Evolutionary conservation across 2,113 vertebrate genomes (phyloP).

Genomic region (Pheucticus melanocephalus): DNA sequence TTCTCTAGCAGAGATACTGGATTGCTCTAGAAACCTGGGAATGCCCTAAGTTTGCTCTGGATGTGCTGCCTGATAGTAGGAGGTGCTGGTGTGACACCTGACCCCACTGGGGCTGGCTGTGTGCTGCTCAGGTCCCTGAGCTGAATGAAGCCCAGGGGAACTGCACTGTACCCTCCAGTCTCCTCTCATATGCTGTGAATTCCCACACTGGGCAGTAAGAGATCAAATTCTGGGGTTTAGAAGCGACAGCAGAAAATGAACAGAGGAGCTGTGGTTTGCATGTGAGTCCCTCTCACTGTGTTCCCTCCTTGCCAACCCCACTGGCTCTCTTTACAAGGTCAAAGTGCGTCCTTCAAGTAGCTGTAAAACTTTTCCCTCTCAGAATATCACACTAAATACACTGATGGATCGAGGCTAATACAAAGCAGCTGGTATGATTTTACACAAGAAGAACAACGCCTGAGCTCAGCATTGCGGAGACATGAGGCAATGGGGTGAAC

Average conservation of each 20-base stretch:
- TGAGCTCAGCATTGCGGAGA: background rate
- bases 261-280: background rate
- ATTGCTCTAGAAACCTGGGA: background rate
- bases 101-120: background rate
- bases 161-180: background rate
- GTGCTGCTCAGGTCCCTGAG: background rate
- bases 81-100: background rate
- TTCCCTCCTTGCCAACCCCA: background rate
- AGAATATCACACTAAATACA: background rate
- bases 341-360: background rate
- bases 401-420: background rate
- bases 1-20: background rate
- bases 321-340: background rate
- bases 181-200: background rate
- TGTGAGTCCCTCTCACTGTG: background rate
- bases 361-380: background rate
- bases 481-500: background rate
- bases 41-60: background rate
- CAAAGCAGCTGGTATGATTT: background rate
- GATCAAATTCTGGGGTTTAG: background rate
- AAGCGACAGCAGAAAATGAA: background rate
- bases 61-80: rapidly evolving
- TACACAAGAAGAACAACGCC: background rate
- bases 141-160: background rate
- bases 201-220: background rate